Evolutionary conservation across 2,888 invertebrate species (phyloP), one percentile per base, ranked within the genome.

Genomic region (Pyrrhosoma nymphula): DNA sequence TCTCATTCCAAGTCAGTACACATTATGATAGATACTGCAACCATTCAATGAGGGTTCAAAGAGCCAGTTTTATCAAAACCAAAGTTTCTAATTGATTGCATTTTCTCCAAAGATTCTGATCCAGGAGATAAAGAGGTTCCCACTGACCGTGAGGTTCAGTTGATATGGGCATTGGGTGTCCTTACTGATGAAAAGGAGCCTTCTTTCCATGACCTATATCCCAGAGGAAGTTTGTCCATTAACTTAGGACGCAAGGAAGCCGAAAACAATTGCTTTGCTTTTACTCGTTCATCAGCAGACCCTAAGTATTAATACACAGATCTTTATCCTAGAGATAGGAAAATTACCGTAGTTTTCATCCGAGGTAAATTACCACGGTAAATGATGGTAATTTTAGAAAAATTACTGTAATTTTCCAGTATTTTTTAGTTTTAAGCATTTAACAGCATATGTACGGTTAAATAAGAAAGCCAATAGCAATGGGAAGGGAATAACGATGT

Each of bases 161-260:
- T 98, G 35, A 98, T 99, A 95, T 99, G 99, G 99, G 99, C 99
- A 0, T 97, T 99, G 95, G 99, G 99, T 6, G 97, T 98, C 96
- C 97, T 99, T 96, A 98, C 98, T 97, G 97, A 97, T 56, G 98
- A 98, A 96, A 98, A 98, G 95, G 98, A 98, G 96, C 99, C 99
- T 0, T 98, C 98, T 96, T 99, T 98, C 97, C 99, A 99, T 97
- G 98, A 98, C 95, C 97, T 98, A 95, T 99, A 98, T 97, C 98
- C 98, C 20, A 98, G 98, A 96, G 97, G 97, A 55, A 98, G 98
- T 97, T 97, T 98, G 12, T 97, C 97, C 95, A 97, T 99, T 26
- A 97, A 98, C 95, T 97, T 99, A 56, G 98, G 97, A 95, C 97
- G 98, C 20, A 97, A 98, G 95, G 98, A 98, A 96, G 98, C 98